phyloP scores from a whole-genome alignment of 2,888 invertebrate genomes.

The Drosophila lacicola region DNA sequence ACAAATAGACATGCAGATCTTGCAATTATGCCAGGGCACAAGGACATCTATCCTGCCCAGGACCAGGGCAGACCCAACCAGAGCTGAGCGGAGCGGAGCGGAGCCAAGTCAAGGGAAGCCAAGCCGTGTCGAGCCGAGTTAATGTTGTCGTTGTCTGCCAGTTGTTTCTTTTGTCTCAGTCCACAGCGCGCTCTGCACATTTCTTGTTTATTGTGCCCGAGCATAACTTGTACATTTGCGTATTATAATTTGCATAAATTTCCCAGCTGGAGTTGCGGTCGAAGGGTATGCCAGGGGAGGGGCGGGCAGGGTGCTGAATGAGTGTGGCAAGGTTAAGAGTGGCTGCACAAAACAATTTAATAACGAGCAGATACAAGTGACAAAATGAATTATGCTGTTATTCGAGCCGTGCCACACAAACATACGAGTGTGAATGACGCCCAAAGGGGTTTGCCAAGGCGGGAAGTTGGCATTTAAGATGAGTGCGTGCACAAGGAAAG shows the following conservation, averaged over 20 bases:
- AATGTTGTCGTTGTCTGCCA: slow-evolving; percentile 44
- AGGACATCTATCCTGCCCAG: slow-evolving; percentile 40
- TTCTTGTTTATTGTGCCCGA: slow-evolving; percentile 74
- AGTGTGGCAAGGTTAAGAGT: slow-evolving; percentile 56
- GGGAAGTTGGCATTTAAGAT: slow-evolving; percentile 19
- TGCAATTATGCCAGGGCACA: slow-evolving; percentile 47
- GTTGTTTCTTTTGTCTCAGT: slow-evolving; percentile 63
- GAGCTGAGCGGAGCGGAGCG: slow-evolving; percentile 6
- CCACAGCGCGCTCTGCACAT: slow-evolving; percentile 53
- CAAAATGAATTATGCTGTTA: slow-evolving; percentile 80
- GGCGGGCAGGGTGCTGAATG: slow-evolving; percentile 18
- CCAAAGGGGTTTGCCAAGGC: neutral
- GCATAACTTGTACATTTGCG: slow-evolving; percentile 77
- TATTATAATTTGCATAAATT: slow-evolving; percentile 81
- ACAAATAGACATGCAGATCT: slow-evolving; percentile 43
- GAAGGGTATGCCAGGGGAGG: neutral
- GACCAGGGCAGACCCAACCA: slow-evolving; percentile 10
- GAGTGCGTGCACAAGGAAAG: slow-evolving; percentile 5
- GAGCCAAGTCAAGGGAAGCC: slow-evolving; percentile 17
- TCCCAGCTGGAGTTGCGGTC: slow-evolving; percentile 25
- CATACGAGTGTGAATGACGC: slow-evolving; percentile 11
- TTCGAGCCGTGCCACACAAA: slow-evolving; percentile 50
- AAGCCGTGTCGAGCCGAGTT: slow-evolving; percentile 54
- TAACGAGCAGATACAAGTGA: slow-evolving; percentile 76
- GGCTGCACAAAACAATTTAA: slow-evolving; percentile 73